Evolutionary conservation across 2,113 vertebrate genomes (phyloP).

Genomic region (Phodopus roborovskii): DNA sequence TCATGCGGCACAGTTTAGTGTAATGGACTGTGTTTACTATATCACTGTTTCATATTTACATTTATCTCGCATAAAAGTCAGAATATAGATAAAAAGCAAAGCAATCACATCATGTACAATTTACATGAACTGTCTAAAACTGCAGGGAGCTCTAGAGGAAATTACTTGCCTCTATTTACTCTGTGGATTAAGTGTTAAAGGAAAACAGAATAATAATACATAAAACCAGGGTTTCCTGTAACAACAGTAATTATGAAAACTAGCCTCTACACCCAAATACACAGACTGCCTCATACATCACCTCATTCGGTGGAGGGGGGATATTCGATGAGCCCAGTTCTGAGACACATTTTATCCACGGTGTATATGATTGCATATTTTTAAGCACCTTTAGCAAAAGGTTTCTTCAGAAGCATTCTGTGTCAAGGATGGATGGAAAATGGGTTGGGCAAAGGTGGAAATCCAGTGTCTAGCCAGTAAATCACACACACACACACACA

Average conservation of each 20-base stretch:
- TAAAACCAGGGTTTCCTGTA: conserved; percentile 78
- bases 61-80: not conserved
- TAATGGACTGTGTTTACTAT: not conserved
- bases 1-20: not conserved
- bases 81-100: not conserved
- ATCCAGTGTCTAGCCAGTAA: conserved; percentile 71
- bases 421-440: conserved; percentile 43
- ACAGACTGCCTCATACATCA: conserved; percentile 70
- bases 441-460: conserved; percentile 67
- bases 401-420: not conserved
- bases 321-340: conserved; percentile 58
- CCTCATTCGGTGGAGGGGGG: conserved; percentile 71
- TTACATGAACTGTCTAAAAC: conserved; percentile 71
- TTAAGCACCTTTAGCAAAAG: conserved; percentile 59
- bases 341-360: conserved; percentile 61
- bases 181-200: conserved; percentile 79
- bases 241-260: conserved; percentile 81
- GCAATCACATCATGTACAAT: conserved; percentile 23
- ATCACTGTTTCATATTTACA: not conserved
- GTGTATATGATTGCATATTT: conserved; percentile 38
- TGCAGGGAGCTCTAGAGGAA: conserved; percentile 68
- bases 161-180: conserved; percentile 73
- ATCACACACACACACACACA: conserved; percentile 70
- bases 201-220: conserved; percentile 79
- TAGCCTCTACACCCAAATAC: conserved; percentile 74